Base-by-base conservation (phyloP, 2,797 vertebrate genomes). In the Helicolenus hilgendorfi region DNA sequence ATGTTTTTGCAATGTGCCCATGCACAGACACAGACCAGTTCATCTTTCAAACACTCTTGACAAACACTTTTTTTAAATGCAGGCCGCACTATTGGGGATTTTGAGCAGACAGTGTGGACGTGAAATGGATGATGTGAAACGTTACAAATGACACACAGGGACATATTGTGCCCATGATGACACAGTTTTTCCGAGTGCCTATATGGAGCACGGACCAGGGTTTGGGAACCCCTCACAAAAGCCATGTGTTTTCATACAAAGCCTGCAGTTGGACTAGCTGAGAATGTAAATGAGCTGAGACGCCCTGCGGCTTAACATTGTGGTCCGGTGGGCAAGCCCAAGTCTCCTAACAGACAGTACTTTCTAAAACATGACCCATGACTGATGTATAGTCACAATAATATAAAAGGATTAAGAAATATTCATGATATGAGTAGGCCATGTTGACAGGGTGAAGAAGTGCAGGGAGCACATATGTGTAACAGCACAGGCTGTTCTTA, bases 271-370 rank as follows among this genome's bases (percentile, higher is more conserved):
- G 29, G 62, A 56, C 64, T 67, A 78, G 75, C 86, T 72, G 81
- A 75, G 78, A 74, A 87, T 79, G 60, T 90, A 90, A 89, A 92
- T 92, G 87, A 92, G 85, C 82, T 89, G 82, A 76, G 90, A 89
- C 63, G 62, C 90, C 85, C 79, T 78, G 86, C 63, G 91, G 88
- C 83, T 91, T 90, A 56, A 85, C 79, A 13, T 73, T 86, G 87
- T 88, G 93, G 91, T 89, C 74, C 86, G 70, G 76, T 90, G 72
- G 79, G 67, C 73, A 84, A 84, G 85, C 38, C 49, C 20, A 22
- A 86, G 72, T 79, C 84, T 49, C 86, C 64, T 18, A 64, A 85
- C 75, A 89, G 89, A 89, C 79, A 79, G 58, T 62, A 53, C 65
- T 60, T 65, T 79, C 72, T 79, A 58, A 68, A 89, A 89, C 70